phyloP scores from a whole-genome alignment of 2,113 vertebrate species.

The Chrysemys picta region DNA sequence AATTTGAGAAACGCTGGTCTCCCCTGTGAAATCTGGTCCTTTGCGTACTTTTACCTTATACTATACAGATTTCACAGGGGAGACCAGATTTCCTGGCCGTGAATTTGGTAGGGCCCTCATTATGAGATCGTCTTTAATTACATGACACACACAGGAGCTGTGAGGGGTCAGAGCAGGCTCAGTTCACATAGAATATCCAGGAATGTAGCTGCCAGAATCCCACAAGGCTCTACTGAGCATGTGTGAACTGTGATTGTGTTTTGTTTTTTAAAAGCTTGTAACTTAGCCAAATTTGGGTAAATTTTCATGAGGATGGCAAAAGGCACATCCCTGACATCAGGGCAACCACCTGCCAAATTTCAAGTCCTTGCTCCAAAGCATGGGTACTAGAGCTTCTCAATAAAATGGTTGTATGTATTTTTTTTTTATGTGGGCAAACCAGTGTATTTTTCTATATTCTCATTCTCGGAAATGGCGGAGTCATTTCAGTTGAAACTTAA shows the following conservation, averaged over 20 bases:
- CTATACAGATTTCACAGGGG: too few species aligned
- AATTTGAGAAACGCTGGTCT: too few species aligned
- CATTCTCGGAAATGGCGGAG: background rate
- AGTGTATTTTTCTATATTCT: background rate
- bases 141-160: fast-evolving
- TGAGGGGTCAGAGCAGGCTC: background rate
- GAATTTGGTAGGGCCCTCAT: too few species aligned
- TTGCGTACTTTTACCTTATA: too few species aligned
- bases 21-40: too few species aligned
- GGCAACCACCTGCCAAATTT: background rate
- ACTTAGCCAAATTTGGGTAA: background rate
- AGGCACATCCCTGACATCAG: background rate
- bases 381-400: background rate
- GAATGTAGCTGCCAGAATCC: background rate
- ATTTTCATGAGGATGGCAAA: background rate
- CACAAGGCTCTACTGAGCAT: background rate
- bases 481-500: background rate
- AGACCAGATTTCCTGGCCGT: too few species aligned
- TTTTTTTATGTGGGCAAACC: background rate
- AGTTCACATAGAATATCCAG: background rate
- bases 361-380: background rate
- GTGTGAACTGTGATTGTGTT: background rate
- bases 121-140: background rate
- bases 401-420: background rate
- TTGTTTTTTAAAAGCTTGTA: background rate